phyloP scores from a whole-genome alignment of 2,113 vertebrate species.

The Myrmecophaga tridactyla region DNA sequence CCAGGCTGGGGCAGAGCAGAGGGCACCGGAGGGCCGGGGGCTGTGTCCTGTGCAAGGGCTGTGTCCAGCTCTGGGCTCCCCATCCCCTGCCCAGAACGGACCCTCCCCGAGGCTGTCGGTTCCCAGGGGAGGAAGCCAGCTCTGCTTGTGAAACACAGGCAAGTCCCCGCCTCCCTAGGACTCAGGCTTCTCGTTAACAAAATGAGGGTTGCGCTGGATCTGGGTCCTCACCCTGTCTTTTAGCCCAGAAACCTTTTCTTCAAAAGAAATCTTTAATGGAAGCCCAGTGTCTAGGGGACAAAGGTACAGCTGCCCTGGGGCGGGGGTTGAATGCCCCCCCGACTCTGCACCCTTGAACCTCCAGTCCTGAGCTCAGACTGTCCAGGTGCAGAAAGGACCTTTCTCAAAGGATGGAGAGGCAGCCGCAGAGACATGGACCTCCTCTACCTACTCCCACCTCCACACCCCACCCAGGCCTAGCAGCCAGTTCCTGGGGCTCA shows the following conservation, averaged over 20 bases:
- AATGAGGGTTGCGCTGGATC: not conserved
- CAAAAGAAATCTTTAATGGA: not conserved
- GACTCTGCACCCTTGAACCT: not conserved
- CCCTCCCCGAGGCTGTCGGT: too few species aligned
- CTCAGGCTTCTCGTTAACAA: not conserved
- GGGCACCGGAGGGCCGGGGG: not conserved
- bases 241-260: not conserved
- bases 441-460: rapidly evolving
- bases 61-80: not conserved
- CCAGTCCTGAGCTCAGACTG: not conserved
- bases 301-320: rapidly evolving
- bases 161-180: not conserved
- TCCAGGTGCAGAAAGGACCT: not conserved
- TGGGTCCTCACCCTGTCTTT: not conserved
- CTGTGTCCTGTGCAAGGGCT: too few species aligned
- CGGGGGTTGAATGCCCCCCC: not conserved
- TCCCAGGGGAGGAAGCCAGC: not conserved
- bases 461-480: not conserved
- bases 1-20: not conserved
- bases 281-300: not conserved
- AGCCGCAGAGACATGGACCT: not conserved
- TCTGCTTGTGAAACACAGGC: not conserved
- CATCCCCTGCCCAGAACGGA: not conserved
- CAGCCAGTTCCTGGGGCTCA: not conserved
- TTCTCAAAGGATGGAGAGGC: not conserved